phyloP scores from a whole-genome alignment of 2,113 vertebrate genomes.

The Mus musculus region GRCm39 chrX:90156501-90157000 shows the following conservation, averaged over 20 bases:
- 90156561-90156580: background rate
- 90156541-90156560: background rate
- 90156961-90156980: background rate
- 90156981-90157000: slow-evolving; percentile 8
- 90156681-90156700: slow-evolving; percentile 37
- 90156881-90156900: background rate
- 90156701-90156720: slow-evolving; percentile 56
- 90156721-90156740: slow-evolving; percentile 56
- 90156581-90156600: background rate
- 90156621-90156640: background rate
- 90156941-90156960: background rate
- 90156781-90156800: slow-evolving; percentile 48
- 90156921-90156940: slow-evolving; percentile 29
- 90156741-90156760: slow-evolving; percentile 59
- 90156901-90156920: background rate
- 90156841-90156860: background rate
- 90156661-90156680: slow-evolving; percentile 22
- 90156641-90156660: slow-evolving; percentile 33
- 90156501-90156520: background rate
- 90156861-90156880: background rate
- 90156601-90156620: background rate
- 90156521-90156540: background rate
- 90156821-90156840: background rate
- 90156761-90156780: slow-evolving; percentile 54
- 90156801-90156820: background rate